Conservation (phyloP, 2,888 invertebrate genomes). For the Temnothorax ravouxi region DNA sequence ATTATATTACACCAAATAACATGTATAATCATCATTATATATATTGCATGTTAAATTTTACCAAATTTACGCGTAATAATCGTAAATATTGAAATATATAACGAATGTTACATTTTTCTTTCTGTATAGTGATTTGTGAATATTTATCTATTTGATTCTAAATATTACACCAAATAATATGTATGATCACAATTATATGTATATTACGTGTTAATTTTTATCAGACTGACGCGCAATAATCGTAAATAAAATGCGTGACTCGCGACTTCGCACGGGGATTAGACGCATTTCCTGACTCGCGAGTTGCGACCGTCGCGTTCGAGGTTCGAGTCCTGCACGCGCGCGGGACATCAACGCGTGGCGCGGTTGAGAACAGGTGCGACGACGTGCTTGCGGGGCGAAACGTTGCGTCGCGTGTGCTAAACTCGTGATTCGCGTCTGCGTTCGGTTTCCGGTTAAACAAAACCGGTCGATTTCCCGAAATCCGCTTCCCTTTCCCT, state of each 20-base stretch:
- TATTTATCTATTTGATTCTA: too few species aligned
- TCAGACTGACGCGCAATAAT: neutral
- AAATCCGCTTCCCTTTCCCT: neutral
- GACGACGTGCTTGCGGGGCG: neutral
- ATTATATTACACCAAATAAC: too few species aligned
- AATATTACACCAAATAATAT: too few species aligned
- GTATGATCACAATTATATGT: too few species aligned
- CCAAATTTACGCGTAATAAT: neutral
- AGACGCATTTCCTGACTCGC: neutral
- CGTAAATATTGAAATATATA: neutral
- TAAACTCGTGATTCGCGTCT: neutral
- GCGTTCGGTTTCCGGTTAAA: neutral
- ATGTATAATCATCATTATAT: too few species aligned
- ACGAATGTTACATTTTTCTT: too few species aligned
- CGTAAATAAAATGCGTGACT: neutral
- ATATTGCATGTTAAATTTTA: too few species aligned
- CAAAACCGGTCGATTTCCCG: neutral
- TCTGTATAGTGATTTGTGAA: too few species aligned
- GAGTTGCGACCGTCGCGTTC: neutral
- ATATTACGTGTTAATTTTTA: too few species aligned
- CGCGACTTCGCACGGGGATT: neutral
- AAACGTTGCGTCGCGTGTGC: neutral
- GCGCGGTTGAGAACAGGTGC: constrained; percentile 39
- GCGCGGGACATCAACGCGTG: constrained; percentile 29
- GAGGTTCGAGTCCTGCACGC: neutral